Base-by-base conservation (phyloP, 2,888 invertebrate genomes). In the Rhodophaea formosa region DNA sequence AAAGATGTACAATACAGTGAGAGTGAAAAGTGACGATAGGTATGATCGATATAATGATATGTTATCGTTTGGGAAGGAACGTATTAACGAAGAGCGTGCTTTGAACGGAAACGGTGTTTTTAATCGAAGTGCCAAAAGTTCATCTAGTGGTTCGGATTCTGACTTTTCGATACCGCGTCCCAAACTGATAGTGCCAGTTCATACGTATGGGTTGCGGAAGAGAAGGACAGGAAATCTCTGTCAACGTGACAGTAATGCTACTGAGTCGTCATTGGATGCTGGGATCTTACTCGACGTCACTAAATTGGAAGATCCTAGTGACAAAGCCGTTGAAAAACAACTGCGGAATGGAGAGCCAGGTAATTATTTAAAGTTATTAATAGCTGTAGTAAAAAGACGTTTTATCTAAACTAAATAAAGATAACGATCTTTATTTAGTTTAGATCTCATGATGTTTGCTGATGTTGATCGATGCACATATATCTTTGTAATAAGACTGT, bases 91-190 rank as follows among this genome's bases (percentile, higher is more conserved):
- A 61, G 86, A 86, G 60, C 80, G 80, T 60, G 76, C 79, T 53
- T 69, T 75, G 55, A 86, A 78, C 67, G 75, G 74, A 59, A 88
- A 80, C 62, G 68, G 79, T 76, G 76, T 76, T 44, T 86, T 72
- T 69, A 67, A 83, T 49, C 76, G 86, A 68, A 91, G 91, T 87
- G 86, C 90, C 55, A 91, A 91, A 80, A 91, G 88, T 79, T 88
- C 90, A 5, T 88, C 91, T n/a, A 92, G 91, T 70, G 88, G 90
- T 60, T 92, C 92, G 3, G 93, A 93, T 70, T 93, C 93, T 59
- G 95, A 95, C 73, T 97, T 97, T 84, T 93, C 94, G 64, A 97
- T 97, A 81, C 97, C 97, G 5, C 91, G 97, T 71, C 97, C 97
- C 35, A 95, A 96, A 75, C 92, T 97, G 69, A 96, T 97, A 76